These are phyloP conservation scores for Podarcis muralis DNA, from an alignment of 2,113 vertebrate genomes.

Conservation along the genomic window DNA sequence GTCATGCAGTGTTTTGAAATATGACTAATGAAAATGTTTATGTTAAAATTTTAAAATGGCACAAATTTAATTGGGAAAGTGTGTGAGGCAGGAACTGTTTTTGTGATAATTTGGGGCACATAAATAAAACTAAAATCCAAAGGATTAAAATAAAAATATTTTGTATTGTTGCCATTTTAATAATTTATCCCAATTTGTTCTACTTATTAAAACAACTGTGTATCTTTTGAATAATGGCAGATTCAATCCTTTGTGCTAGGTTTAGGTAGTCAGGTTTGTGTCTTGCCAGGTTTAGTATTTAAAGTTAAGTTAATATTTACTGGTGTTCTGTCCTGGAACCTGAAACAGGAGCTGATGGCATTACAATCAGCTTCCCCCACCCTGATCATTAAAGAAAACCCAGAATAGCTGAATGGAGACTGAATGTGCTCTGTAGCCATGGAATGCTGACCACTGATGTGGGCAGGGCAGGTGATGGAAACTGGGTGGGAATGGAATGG, in stretches of 20 bases:
- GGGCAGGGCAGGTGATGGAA: neutral
- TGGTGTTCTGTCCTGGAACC: too few relatives aligned
- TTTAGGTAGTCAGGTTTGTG: too few relatives aligned
- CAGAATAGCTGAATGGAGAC: too few relatives aligned
- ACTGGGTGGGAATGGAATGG: neutral
- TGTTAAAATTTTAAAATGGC: neutral
- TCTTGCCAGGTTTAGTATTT: too few relatives aligned
- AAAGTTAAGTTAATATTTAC: too few relatives aligned
- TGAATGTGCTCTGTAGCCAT: too few relatives aligned
- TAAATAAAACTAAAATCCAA: neutral
- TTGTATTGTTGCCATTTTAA: neutral
- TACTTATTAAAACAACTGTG: neutral
- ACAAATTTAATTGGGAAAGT: neutral
- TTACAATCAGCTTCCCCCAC: too few relatives aligned
- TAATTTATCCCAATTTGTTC: neutral
- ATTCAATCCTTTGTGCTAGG: too few relatives aligned
- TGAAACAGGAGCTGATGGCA: too few relatives aligned
- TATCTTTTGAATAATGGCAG: neutral
- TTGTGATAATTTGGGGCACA: neutral
- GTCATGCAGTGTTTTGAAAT: neutral
- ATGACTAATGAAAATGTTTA: conserved; percentile 22
- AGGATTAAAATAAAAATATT: neutral
- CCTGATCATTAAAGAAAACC: too few relatives aligned
- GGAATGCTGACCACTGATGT: too few relatives aligned
- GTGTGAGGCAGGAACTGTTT: neutral